Evolutionary conservation across 2,113 vertebrate genomes (phyloP).

Genomic region (Vireo altiloquus): DNA sequence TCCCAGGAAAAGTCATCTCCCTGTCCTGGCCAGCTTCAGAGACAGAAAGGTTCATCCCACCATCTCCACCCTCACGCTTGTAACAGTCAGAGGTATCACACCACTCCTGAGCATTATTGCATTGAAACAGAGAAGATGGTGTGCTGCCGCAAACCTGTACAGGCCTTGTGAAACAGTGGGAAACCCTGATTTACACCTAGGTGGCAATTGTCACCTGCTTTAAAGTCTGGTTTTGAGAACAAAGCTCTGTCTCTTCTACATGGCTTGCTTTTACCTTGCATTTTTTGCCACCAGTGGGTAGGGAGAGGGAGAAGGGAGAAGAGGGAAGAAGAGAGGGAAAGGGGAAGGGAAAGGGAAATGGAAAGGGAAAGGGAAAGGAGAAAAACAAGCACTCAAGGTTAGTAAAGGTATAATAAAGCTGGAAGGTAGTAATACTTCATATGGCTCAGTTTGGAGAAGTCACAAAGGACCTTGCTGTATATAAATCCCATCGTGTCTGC

Average conservation of each 20-base stretch:
- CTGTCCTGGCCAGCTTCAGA: neutral
- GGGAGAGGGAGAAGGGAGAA: too few species aligned
- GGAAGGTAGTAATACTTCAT: neutral
- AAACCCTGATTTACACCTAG: neutral
- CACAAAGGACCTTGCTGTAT: neutral
- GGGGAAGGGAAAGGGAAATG: too few species aligned
- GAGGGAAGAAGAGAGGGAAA: too few species aligned
- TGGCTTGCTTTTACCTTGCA: neutral
- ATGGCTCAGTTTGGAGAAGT: neutral
- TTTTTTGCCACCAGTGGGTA: neutral
- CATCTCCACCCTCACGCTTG: rapidly evolving
- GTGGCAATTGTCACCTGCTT: neutral
- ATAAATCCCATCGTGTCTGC: neutral
- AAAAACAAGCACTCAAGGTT: neutral
- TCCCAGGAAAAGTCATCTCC: neutral
- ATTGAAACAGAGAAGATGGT: rapidly evolving
- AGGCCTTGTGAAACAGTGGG: neutral
- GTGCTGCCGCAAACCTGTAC: neutral
- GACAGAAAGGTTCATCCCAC: neutral
- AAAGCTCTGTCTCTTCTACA: neutral
- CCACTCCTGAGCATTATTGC: neutral
- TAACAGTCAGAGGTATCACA: neutral
- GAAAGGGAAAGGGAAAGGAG: neutral
- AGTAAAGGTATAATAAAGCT: neutral
- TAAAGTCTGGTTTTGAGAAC: neutral